Evolutionary conservation across 2,113 vertebrate genomes (phyloP), one percentile per base, ranked within the genome.

Genomic region (Otolemur garnettii): DNA sequence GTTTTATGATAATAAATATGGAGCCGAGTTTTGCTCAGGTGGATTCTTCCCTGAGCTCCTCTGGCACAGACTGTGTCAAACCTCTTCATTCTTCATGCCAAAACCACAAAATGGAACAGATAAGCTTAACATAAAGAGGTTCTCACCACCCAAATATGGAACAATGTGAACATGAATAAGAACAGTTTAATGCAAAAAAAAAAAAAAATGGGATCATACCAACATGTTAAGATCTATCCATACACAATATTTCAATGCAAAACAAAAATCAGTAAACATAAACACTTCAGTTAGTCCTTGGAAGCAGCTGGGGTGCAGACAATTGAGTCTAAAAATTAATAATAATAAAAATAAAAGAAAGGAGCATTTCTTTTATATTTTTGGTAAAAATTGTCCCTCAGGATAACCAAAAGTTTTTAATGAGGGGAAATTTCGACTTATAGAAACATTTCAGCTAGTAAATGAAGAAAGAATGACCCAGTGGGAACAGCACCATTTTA

Each of bases 181-280:
- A 75, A 19, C 33, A 55, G 45, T 60, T 33, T 60, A 55, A 90
- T 78, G n/a, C 14, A 94, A 79, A 55, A 38, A 38, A 38, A 38
- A 38, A 38, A 38, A 38, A 38, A 38, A 5, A 60, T 55, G 53
- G 26, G 71, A 86, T 74, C n/a, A 72, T 13, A 6, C 68, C 14
- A 30, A n/a, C 30, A 62, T 42, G 77, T 35, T 90, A 21, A 85
- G 90, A 71, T 66, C 62, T 68, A 33, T 93, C n/a, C 19, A 21
- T 74, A 87, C 30, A 84, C 35, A 71, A n/a, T 30, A 80, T 50
- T 79, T 72, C 50, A 89, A 95, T 94, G 59, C n/a, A 42, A 91
- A 96, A 72, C 17, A 83, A 77, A 96, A 87, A 72, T 66, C 38
- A 79, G 30, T 64, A 38, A 93, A 53, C 22, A 74, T n/a, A 81